Conservation (phyloP, 2,113 vertebrate species). For the Poeciliopsis occidentalis region DNA sequence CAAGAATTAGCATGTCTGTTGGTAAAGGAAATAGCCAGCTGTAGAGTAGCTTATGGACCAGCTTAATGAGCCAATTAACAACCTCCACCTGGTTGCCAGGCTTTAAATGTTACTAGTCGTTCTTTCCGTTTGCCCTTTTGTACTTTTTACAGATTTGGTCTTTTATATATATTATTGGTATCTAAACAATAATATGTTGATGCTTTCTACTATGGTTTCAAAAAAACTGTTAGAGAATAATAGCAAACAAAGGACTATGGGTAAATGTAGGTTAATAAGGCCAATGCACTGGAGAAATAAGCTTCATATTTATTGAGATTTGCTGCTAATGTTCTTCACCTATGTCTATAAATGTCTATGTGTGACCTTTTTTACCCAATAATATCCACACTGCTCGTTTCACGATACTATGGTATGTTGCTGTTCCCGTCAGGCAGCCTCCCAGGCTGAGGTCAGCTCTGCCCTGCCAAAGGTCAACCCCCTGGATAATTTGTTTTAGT, state of each 20-base stretch:
- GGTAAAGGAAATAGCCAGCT: too few species aligned
- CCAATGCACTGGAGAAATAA: slow-evolving; percentile 1
- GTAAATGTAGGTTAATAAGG: neutral
- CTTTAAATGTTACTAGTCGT: too few species aligned
- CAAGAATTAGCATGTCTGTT: too few species aligned
- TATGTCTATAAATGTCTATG: neutral
- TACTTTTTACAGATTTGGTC: too few species aligned
- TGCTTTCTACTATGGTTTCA: neutral
- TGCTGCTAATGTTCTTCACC: slow-evolving; percentile 4
- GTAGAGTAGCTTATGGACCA: too few species aligned
- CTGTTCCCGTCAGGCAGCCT: slow-evolving; percentile 36
- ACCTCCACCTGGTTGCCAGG: too few species aligned
- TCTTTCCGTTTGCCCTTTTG: too few species aligned
- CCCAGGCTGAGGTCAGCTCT: slow-evolving; percentile 33
- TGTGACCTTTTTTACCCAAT: neutral
- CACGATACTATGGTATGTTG: slow-evolving; percentile 24
- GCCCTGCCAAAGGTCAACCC: slow-evolving; percentile 54
- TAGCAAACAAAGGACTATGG: neutral
- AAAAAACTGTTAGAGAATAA: neutral
- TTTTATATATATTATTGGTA: neutral
- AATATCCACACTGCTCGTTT: slow-evolving; percentile 2
- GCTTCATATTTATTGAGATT: neutral
- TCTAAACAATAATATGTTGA: neutral
- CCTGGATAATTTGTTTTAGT: slow-evolving; percentile 70
- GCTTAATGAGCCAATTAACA: too few species aligned